Evolutionary conservation across 2,113 vertebrate species (phyloP), one percentile per base, ranked within the genome.

Genomic region (Hippoglossus stenolepis): DNA sequence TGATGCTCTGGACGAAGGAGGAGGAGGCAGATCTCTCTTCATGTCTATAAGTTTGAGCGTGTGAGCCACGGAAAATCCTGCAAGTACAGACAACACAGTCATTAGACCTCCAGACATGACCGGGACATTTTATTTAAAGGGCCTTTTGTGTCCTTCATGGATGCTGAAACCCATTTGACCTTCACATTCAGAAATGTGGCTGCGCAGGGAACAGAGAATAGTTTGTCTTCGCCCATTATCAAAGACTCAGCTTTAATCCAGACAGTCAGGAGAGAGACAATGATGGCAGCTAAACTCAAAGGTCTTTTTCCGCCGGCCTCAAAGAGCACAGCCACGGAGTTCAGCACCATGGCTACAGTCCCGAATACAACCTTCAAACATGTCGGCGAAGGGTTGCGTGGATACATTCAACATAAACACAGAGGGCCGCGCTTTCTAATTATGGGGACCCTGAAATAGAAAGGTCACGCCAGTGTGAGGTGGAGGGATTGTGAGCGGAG

Each of bases 31-130:
- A 45, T 54, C 43, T 74, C 13, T 74, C 49, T 59, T 78, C 31
- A 12, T 11, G 60, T 68, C 82, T 94, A 99, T 68, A 99, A 88
- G 79, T 96, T 97, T 71, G 98, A 97, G 73, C 93, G 96, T 5
- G 97, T 99, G 85, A 99, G 95, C 98, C 98, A 99, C 8, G 95
- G 96, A 90, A 99, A 99, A 40, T 98, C 98, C 98, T 99, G 79
- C 87, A 94, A 84, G 86, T 79, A 89, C 26, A 93, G 40, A 88
- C 18, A 87, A 66, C 53, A 77, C 9, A 72, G 17, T 64, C n/a
- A 61, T 76, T 28, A 75, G 40, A 66, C 23, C 18, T 11, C 57
- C 24, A 56, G 2, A 54, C 56, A 28, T 23, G 43, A 43, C 21
- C 13, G 9, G 20, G 17, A 3, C 11, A 11, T 59, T 70, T 43